Evolutionary conservation across 2,888 invertebrate genomes (phyloP), one percentile per base, ranked within the genome.

Genomic region (Unio delphinus): DNA sequence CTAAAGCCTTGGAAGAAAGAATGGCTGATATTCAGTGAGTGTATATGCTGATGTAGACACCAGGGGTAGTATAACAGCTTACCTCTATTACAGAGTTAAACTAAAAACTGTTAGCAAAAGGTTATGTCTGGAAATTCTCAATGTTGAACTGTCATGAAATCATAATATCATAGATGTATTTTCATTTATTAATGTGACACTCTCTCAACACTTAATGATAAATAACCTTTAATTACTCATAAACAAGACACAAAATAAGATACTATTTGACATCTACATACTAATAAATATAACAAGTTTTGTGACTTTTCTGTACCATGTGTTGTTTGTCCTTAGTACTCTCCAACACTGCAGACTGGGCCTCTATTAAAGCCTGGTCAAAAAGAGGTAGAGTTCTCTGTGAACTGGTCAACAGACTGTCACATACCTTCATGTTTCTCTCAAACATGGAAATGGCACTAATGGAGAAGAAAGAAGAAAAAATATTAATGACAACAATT

Each of bases 341-440:
- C 86, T 92, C 91, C 60, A 93, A 84, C 28, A 94, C 90, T 72
- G 92, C 92, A 68, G 90, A 89, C 70, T 88, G 82, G n/a, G 86
- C 87, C 26, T 77, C 73, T 6, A 79, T 69, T 55, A 89, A 70
- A 3, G 88, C 87, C 20, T 73, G 66, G 84, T 95, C 93, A 90
- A 95, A 94, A 30, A 92, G 83, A 28, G 93, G 92, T 71, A 95
- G 90, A 81, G 93, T 92, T 65, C 92, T 88, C 66, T 93, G 91
- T 0, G 95, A 94, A 75, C 91, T 91, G 69, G 92, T 92, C 70
- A 95, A 90, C 66, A 96, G 92, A 82, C 92, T 92, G 83, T 94
- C 93, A 28, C 94, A 95, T 45, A 93, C 90, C 79, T 93, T 92
- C 54, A 93, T 92, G 87, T 93, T 92, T 64, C 92, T 92, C 89